Conservation (phyloP, 2,888 invertebrate species). For the Tuberolachnus salignus region DNA sequence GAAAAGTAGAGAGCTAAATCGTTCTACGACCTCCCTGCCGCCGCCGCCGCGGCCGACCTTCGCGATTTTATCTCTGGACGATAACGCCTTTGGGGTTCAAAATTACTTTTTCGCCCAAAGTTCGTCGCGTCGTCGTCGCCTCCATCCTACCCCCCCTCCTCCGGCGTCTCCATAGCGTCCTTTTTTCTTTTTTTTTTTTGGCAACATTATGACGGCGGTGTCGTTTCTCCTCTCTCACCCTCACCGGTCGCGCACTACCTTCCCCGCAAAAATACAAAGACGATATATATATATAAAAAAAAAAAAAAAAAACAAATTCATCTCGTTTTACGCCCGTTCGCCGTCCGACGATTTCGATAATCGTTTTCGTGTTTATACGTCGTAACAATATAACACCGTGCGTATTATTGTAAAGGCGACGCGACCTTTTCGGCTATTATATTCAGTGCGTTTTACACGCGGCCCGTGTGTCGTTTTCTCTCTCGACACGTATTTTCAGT, state of each 20-base stretch:
- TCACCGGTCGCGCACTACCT: too few species aligned
- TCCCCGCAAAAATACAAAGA: too few species aligned
- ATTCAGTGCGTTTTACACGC: too few species aligned
- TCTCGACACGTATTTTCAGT: too few species aligned
- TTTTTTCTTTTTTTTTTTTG: conserved; percentile 12
- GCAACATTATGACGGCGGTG: conserved; percentile 45
- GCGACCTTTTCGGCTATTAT: too few species aligned
- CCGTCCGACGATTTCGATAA: neutral
- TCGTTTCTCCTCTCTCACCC: too few species aligned
- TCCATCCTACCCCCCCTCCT: neutral
- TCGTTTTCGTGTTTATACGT: neutral
- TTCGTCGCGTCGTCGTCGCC: conserved; percentile 2
- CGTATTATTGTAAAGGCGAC: too few species aligned
- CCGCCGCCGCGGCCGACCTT: conserved; percentile 8
- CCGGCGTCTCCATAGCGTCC: neutral
- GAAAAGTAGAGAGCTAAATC: conserved; percentile 31
- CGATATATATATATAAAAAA: too few species aligned
- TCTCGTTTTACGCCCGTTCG: neutral
- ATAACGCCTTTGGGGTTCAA: conserved; percentile 49
- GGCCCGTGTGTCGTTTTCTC: too few species aligned
- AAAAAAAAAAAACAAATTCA: neutral
- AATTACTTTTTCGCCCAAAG: conserved; percentile 51
- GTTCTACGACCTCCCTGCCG: conserved; percentile 18
- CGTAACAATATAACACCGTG: too few species aligned
- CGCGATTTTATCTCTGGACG: conserved; percentile 49